Percentiles rank a stretch among this genome's conserved stretches.
phyloP scores from a whole-genome alignment of 2,888 invertebrate genomes.

The Molorchus minor region DNA sequence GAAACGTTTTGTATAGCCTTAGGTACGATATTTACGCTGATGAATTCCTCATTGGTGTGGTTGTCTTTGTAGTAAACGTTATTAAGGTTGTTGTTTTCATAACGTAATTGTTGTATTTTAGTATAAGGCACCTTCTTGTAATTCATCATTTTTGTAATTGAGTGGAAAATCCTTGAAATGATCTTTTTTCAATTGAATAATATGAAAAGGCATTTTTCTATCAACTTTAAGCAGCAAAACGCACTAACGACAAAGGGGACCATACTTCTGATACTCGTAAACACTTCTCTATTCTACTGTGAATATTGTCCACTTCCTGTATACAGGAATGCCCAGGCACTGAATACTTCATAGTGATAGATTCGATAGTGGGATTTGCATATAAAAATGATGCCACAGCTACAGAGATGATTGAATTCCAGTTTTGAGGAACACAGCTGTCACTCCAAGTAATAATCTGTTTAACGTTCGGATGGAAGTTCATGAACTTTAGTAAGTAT shows the following conservation, averaged over 20 bases:
- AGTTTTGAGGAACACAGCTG: conserved; percentile 3
- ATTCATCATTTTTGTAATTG: too few relatives aligned
- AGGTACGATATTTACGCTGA: too few relatives aligned
- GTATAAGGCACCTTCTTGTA: too few relatives aligned
- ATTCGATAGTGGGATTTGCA: neutral
- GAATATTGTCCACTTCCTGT: neutral
- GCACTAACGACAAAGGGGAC: neutral
- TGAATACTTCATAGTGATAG: neutral
- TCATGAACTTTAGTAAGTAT: neutral
- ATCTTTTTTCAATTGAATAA: too few relatives aligned
- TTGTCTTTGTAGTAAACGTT: too few relatives aligned
- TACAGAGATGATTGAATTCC: neutral
- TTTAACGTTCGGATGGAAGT: neutral
- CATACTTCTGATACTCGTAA: neutral
- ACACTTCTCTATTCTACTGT: neutral
- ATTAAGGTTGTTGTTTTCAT: too few relatives aligned
- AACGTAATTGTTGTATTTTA: too few relatives aligned
- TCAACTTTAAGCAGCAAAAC: neutral
- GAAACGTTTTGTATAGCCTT: too few relatives aligned
- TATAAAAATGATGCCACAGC: neutral
- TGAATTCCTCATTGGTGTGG: too few relatives aligned
- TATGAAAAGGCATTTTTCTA: neutral
- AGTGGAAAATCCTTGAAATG: too few relatives aligned
- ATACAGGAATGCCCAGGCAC: neutral
- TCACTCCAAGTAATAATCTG: neutral